Conservation (phyloP, 2,888 invertebrate genomes). For the Sussaba pulchella region DNA sequence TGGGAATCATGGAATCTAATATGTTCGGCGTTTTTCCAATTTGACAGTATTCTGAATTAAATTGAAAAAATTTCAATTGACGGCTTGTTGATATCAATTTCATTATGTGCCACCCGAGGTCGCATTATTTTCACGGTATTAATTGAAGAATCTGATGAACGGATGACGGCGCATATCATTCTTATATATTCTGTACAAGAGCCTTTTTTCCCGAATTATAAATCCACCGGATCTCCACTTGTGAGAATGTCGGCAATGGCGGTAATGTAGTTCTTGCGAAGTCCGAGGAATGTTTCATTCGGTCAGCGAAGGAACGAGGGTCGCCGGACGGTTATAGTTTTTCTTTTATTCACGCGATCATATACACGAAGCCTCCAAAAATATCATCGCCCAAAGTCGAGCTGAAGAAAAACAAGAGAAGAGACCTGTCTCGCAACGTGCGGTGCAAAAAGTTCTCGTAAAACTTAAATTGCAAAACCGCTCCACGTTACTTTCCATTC, state of each 20-base stretch:
- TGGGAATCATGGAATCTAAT: no score
- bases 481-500: conserved; percentile 23
- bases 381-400: conserved; percentile 33
- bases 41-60: no score
- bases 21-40: no score
- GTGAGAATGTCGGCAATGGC: not conserved
- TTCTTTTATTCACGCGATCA: not conserved
- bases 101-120: no score
- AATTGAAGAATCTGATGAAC: no score
- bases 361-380: conserved; percentile 39
- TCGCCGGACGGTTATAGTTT: no score
- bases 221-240: not conserved
- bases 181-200: no score
- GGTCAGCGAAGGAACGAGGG: not conserved
- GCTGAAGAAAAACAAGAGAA: conserved; percentile 26
- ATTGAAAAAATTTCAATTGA: no score
- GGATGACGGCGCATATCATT: no score
- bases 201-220: not conserved
- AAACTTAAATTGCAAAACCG: conserved; percentile 66
- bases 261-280: not conserved
- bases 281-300: not conserved
- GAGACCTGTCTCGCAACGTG: conserved; percentile 35
- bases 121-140: no score
- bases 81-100: no score
- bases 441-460: conserved; percentile 54